Evolutionary conservation across 1,140 invertebrate species (phyloP).

Genomic region (Drosophila pseudoananassae): DNA sequence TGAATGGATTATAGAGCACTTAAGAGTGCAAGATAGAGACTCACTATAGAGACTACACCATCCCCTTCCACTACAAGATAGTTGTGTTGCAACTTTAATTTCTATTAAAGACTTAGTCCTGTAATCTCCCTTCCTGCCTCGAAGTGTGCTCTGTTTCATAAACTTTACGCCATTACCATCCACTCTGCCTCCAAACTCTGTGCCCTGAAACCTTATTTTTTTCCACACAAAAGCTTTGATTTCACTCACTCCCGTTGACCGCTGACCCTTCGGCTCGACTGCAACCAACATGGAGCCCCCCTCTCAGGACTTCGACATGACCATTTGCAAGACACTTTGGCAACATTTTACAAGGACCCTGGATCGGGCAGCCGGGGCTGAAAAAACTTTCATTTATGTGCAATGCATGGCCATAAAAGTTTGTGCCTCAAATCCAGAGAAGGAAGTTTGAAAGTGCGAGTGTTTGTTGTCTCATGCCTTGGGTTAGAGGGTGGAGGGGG

Average conservation of each 20-base stretch:
- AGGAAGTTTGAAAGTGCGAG: constrained; percentile 75
- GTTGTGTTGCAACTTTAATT: background rate
- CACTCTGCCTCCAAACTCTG: background rate
- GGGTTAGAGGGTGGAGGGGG: background rate
- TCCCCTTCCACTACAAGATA: no score
- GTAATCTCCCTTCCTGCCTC: background rate
- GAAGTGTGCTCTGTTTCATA: constrained; percentile 8
- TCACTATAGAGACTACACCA: no score
- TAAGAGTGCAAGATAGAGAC: background rate
- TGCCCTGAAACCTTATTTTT: constrained; percentile 6
- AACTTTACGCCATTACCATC: constrained; percentile 7
- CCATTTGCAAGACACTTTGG: constrained; percentile 60
- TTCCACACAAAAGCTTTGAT: constrained; percentile 38
- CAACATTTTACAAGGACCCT: constrained; percentile 55
- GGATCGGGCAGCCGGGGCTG: constrained; percentile 27
- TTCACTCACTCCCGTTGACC: constrained; percentile 40
- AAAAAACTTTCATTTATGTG: constrained; percentile 80
- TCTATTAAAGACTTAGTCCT: background rate
- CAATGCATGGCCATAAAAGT: constrained; percentile 78
- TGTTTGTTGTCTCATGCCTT: constrained; percentile 55
- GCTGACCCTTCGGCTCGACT: constrained; percentile 26
- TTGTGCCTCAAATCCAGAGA: constrained; percentile 43
- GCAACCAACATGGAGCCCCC: constrained; percentile 23
- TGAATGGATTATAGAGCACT: constrained; percentile 25
- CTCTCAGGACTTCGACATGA: constrained; percentile 39